phyloP scores from a whole-genome alignment of 1,140 invertebrate species.

The Drosophila novamexicana region DNA sequence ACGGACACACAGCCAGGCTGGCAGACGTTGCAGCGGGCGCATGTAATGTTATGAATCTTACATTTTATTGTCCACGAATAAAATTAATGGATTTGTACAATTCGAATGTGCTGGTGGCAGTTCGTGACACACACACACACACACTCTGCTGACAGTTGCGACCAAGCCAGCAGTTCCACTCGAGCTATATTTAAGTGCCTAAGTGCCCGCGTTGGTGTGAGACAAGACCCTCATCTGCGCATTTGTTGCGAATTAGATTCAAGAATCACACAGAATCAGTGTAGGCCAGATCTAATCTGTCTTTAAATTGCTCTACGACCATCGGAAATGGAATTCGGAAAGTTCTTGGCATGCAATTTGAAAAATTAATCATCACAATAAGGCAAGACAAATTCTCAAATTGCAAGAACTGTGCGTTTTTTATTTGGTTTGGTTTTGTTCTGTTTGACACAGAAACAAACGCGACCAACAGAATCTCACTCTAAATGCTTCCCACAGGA shows the following conservation, averaged over 20 bases:
- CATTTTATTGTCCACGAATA: conserved; percentile 77
- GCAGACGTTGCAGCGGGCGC: conserved; percentile 52
- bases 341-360: neutral
- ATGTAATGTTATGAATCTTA: conserved; percentile 70
- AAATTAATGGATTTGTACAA: conserved; percentile 81
- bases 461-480: conserved; percentile 29
- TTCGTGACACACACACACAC: conserved; percentile 50
- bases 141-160: conserved; percentile 39
- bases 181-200: conserved; percentile 35
- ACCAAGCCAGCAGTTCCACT: conserved; percentile 65
- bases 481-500: conserved; percentile 49
- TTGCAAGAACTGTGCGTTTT: conserved; percentile 24
- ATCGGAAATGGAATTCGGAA: neutral
- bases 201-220: neutral
- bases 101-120: conserved; percentile 70
- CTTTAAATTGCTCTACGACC: neutral
- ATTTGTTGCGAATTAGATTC: conserved; percentile 1
- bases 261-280: neutral
- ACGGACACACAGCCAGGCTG: neutral
- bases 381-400: conserved; percentile 7
- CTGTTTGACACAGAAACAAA: conserved; percentile 5
- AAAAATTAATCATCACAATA: conserved; percentile 59
- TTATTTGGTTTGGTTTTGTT: conserved; percentile 1
- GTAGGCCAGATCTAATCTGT: conserved; percentile 36
- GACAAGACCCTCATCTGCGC: neutral